A percentile compares a stretch with the other conserved stretches of the same genome.
These are phyloP conservation scores for Sinocyclocheilus rhinocerous DNA, from an alignment of 2,113 vertebrate genomes.

Conservation along the genomic window DNA sequence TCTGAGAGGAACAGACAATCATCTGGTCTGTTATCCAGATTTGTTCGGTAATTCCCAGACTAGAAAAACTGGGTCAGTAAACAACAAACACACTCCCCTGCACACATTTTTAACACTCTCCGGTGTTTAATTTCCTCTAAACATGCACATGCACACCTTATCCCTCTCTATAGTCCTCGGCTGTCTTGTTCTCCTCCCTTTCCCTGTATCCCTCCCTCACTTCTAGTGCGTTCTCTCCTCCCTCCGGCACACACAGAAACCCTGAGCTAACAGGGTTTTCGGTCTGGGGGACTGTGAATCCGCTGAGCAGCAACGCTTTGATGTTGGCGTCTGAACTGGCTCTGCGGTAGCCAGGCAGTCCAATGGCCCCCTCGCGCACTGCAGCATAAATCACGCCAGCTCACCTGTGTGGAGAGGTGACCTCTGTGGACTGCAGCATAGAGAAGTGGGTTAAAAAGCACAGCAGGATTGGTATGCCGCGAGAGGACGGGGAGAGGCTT, in stretches of 20 bases:
- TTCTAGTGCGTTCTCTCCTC: conserved; percentile 11
- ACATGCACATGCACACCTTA: conserved; percentile 7
- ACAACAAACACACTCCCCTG: conserved; percentile 34
- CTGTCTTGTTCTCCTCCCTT: not conserved
- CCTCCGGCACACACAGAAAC: conserved; percentile 34
- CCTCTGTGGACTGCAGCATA: conserved; percentile 46
- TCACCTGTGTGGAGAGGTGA: conserved; percentile 39
- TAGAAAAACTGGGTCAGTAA: conserved; percentile 57
- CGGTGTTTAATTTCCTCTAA: conserved; percentile 9
- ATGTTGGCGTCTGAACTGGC: conserved; percentile 33
- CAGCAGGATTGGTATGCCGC: conserved; percentile 20
- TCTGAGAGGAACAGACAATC: not conserved
- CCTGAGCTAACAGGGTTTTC: conserved; percentile 29
- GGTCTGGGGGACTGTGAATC: conserved; percentile 11
- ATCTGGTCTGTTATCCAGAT: conserved; percentile 46
- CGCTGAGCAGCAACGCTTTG: conserved; percentile 40
- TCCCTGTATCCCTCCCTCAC: conserved; percentile 7
- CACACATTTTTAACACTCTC: not conserved
- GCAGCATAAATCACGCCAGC: conserved; percentile 39
- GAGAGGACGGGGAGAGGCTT: conserved; percentile 4
- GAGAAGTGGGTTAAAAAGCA: conserved; percentile 49
- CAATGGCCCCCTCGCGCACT: conserved; percentile 13
- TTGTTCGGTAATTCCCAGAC: conserved; percentile 47
- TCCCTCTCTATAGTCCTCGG: not conserved
- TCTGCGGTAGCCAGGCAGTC: conserved; percentile 12